Percentiles rank a stretch among this genome's conserved stretches.
Evolutionary conservation across 2,113 vertebrate genomes (phyloP).

Genomic region (Muntiacus reevesi): DNA sequence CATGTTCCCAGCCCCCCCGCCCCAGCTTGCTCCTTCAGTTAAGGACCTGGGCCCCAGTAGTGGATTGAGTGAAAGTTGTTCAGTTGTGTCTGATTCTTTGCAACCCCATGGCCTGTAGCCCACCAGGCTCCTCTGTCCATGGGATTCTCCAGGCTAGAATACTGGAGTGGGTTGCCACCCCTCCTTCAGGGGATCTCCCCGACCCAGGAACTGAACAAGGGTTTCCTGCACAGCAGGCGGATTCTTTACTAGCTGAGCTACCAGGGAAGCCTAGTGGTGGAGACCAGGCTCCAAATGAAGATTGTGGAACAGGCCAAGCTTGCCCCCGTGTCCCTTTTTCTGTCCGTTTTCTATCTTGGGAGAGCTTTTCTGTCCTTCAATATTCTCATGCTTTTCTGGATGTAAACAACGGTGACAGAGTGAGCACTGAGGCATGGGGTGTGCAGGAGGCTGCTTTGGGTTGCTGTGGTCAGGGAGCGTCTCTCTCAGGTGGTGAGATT

Average conservation of each 20-base stretch:
- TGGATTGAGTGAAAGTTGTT: not conserved
- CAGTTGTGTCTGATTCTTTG: not conserved
- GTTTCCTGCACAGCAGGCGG: not conserved
- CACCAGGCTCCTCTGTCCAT: not conserved
- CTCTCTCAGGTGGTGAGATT: not conserved
- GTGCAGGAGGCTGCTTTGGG: not conserved
- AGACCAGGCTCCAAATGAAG: not conserved
- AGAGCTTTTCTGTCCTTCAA: not conserved
- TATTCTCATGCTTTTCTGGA: not conserved
- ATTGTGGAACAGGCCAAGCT: not conserved
- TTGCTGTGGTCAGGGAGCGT: not conserved
- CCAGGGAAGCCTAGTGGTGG: not conserved
- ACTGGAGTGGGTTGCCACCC: not conserved
- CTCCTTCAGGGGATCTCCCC: not conserved
- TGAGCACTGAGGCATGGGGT: accelerated
- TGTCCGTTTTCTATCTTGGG: not conserved
- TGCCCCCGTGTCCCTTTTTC: not conserved
- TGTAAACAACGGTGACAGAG: not conserved
- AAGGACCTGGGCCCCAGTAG: not conserved
- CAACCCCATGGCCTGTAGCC: not conserved
- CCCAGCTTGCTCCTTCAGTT: not conserved
- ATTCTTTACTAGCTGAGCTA: not conserved
- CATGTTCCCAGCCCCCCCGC: not conserved
- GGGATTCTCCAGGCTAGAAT: not conserved
- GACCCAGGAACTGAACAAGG: not conserved